phyloP scores from a whole-genome alignment of 35 echinoderm and acorn worm genomes.

The Amphiura filiformis region DNA sequence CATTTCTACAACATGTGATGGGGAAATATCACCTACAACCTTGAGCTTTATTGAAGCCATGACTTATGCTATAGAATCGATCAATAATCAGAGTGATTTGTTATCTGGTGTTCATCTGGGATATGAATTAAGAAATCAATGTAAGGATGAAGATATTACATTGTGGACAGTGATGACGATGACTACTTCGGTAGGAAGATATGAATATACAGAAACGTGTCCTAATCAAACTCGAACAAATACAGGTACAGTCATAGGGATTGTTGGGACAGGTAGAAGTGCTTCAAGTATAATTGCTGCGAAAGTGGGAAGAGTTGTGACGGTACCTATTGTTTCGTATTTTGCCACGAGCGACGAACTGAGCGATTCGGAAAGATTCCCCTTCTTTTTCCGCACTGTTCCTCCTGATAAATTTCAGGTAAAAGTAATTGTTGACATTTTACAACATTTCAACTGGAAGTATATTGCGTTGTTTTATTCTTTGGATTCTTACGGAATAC shows the following conservation, averaged over 20 bases:
- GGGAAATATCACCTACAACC: no score
- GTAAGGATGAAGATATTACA: slow-evolving; percentile 1
- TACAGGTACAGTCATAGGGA: no score
- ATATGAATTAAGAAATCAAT: slow-evolving; percentile 13
- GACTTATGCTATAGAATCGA: slow-evolving; percentile 18
- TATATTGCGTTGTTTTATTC: slow-evolving; percentile 24
- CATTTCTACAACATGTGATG: no score
- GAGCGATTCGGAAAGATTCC: slow-evolving; percentile 9
- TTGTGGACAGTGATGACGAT: not conserved
- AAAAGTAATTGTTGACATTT: slow-evolving; percentile 21
- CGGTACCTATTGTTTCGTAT: slow-evolving; percentile 12
- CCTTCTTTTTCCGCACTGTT: slow-evolving; percentile 10
- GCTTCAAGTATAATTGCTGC: not conserved
- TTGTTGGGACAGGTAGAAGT: not conserved
- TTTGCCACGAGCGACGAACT: slow-evolving; percentile 31
- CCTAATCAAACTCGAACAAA: no score
- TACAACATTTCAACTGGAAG: slow-evolving; percentile 16
- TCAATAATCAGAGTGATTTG: slow-evolving; percentile 15
- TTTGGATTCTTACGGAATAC: not conserved
- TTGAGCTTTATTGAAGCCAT: not conserved
- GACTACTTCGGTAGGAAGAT: no score
- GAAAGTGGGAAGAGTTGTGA: not conserved
- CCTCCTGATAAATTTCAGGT: slow-evolving; percentile 33
- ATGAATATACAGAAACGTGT: no score
- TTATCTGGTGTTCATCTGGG: slow-evolving; percentile 10